Evolutionary conservation across 1,140 invertebrate species (phyloP).

Genomic region (Arctopsyche grandis): DNA sequence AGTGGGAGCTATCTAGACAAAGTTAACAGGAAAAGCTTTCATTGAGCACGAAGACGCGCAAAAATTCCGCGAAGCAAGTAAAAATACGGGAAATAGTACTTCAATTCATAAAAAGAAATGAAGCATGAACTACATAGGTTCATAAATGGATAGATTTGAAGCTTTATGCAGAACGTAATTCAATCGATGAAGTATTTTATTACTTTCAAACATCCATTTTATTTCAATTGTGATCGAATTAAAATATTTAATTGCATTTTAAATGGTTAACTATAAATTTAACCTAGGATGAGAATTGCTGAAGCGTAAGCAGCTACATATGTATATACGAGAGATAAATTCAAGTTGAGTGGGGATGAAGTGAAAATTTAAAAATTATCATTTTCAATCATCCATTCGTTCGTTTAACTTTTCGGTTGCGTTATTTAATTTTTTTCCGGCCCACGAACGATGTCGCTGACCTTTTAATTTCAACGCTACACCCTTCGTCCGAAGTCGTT

Average conservation of each 20-base stretch:
- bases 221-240: too few relatives aligned
- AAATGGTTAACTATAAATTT: not conserved
- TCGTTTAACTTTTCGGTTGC: not conserved
- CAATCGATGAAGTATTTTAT: too few relatives aligned
- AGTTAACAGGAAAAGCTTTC: not conserved
- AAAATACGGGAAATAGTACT: too few relatives aligned
- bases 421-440: not conserved
- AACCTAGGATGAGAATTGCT: not conserved
- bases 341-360: not conserved
- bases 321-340: not conserved
- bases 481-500: not conserved
- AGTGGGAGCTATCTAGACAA: not conserved
- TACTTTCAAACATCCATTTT: too few relatives aligned
- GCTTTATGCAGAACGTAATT: too few relatives aligned
- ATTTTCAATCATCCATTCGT: slow-evolving; percentile 5
- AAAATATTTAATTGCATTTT: not conserved
- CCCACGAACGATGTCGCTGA: not conserved
- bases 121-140: too few relatives aligned
- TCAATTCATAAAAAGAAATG: too few relatives aligned
- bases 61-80: too few relatives aligned
- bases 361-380: slow-evolving; percentile 2
- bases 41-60: not conserved
- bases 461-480: not conserved
- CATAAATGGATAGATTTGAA: too few relatives aligned
- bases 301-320: not conserved